Conservation (phyloP, 2,797 vertebrate genomes). For the Bucorvus abyssinicus region DNA sequence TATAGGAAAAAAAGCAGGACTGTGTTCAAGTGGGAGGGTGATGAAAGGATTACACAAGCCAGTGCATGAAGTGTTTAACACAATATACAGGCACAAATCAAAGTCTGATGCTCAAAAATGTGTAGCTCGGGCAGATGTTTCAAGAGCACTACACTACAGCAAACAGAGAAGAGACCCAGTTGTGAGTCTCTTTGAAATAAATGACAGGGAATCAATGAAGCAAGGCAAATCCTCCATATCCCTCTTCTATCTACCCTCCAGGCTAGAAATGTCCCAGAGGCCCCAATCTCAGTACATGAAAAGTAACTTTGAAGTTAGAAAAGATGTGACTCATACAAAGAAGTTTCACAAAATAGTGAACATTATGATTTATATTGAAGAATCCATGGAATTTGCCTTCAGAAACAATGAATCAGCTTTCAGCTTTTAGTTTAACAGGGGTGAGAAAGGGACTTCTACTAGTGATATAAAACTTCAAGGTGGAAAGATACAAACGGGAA, state of each 20-base stretch:
- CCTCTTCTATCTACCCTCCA: neutral
- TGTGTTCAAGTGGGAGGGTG: neutral
- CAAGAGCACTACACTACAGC: neutral
- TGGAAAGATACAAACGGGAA: neutral
- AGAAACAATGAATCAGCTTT: neutral
- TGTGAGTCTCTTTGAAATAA: slow-evolving; percentile 12
- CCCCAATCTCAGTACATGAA: neutral
- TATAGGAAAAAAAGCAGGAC: neutral
- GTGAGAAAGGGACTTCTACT: neutral
- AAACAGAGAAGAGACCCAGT: neutral
- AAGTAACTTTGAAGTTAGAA: neutral
- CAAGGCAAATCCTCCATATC: neutral
- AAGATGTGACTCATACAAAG: neutral
- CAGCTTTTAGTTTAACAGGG: neutral
- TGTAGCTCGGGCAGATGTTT: neutral
- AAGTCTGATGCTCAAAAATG: neutral
- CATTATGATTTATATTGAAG: neutral
- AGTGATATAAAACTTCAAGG: neutral
- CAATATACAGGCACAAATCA: neutral
- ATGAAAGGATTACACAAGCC: neutral
- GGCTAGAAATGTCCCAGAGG: neutral
- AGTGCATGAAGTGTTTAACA: neutral
- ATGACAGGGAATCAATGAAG: neutral
- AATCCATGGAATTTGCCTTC: neutral
- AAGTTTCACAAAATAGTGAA: neutral